These are phyloP conservation scores for Drosophila arawakana DNA, from an alignment of 1,140 invertebrate species.

Conservation along the genomic window DNA sequence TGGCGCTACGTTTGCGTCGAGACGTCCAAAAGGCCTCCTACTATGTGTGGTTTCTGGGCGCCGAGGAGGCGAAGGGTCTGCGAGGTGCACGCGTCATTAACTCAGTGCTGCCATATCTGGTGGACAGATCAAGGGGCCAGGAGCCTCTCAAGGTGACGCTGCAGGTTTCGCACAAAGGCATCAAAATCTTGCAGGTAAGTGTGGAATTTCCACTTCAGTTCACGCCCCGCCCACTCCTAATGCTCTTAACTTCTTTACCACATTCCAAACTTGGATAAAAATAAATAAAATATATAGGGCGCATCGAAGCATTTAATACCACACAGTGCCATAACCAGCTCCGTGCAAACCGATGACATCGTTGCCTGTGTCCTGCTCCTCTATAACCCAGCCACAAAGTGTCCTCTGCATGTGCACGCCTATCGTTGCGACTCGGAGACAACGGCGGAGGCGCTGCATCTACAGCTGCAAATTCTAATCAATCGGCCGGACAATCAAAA, in stretches of 20 bases:
- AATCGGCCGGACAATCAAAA: conserved; percentile 94
- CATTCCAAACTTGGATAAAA: conserved; percentile 5
- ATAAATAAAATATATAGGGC: conserved; percentile 81
- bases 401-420: conserved; percentile 95
- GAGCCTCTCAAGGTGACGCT: conserved; percentile 96
- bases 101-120: conserved; percentile 93
- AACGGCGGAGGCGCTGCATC: conserved; percentile 93
- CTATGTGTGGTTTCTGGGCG: conserved; percentile 99
- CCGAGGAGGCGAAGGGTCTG: conserved; percentile 96
- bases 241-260: background rate
- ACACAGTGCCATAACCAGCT: conserved; percentile 95
- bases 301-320: conserved; percentile 97
- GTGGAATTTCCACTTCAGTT: background rate
- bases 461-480: conserved; percentile 92
- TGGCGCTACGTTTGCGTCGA: conserved; percentile 90
- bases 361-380: conserved; percentile 95
- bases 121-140: conserved; percentile 92
- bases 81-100: conserved; percentile 92
- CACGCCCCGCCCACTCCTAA: background rate
- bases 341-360: conserved; percentile 93
- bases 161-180: conserved; percentile 95
- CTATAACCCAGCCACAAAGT: conserved; percentile 95
- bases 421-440: conserved; percentile 97
- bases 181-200: conserved; percentile 94
- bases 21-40: conserved; percentile 98